A percentile compares a stretch with the other conserved stretches of the same genome.
Evolutionary conservation across 2,113 vertebrate genomes (phyloP).

Genomic region (Pollachius pollachius): DNA sequence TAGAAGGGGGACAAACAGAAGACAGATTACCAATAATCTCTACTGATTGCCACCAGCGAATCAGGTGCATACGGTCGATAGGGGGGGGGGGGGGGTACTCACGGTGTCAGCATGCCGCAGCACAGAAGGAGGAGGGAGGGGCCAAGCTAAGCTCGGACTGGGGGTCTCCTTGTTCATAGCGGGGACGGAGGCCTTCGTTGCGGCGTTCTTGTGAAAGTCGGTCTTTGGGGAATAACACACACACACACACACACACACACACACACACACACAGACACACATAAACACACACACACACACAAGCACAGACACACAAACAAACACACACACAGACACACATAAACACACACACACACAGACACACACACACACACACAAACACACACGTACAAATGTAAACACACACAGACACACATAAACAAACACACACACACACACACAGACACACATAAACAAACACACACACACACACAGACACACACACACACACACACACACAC

Average conservation of each 20-base stretch:
- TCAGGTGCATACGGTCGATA: too few species aligned
- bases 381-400: neutral
- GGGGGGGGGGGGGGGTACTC: neutral
- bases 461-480: too few species aligned
- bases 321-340: too few species aligned
- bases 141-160: slow-evolving; percentile 63
- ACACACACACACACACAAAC: too few species aligned
- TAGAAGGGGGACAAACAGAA: slow-evolving; percentile 1
- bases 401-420: slow-evolving; percentile 7
- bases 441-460: too few species aligned
- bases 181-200: slow-evolving; percentile 72
- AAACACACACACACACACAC: neutral
- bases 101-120: slow-evolving; percentile 5
- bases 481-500: too few species aligned
- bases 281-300: slow-evolving; percentile 6
- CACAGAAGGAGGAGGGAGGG: slow-evolving; percentile 22
- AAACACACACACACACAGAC: too few species aligned
- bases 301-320: neutral
- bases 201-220: slow-evolving; percentile 68
- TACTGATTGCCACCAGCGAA: neutral
- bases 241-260: too few species aligned
- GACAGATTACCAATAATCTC: neutral
- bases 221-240: slow-evolving; percentile 47
- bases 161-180: slow-evolving; percentile 67
- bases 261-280: neutral